A percentile compares a stretch with the other conserved stretches of the same genome.
Evolutionary conservation across 2,888 invertebrate genomes (phyloP).

Genomic region (Linnaemya tessellans): DNA sequence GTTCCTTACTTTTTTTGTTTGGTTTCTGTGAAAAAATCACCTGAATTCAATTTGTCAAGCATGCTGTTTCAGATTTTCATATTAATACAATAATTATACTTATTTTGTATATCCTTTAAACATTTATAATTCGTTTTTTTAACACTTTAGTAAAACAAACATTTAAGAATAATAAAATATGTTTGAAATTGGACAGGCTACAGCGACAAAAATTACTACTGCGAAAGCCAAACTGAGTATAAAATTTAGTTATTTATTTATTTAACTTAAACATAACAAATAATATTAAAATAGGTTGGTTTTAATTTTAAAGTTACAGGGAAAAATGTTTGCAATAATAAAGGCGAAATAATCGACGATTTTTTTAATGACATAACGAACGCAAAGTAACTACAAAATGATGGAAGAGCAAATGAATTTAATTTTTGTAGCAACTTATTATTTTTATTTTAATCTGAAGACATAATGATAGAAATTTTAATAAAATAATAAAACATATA

Average conservation of each 20-base stretch:
- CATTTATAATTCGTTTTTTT: constrained; percentile 44
- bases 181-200: constrained; percentile 19
- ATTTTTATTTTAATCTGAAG: background rate
- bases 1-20: constrained; percentile 25
- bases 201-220: constrained; percentile 14
- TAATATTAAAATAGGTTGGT: constrained; percentile 56
- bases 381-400: background rate
- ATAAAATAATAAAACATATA: constrained; percentile 1
- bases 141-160: constrained; percentile 12
- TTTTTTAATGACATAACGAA: constrained; percentile 29
- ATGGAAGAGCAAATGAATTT: constrained; percentile 7
- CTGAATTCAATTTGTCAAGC: constrained; percentile 5
- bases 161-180: background rate
- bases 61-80: constrained; percentile 3
- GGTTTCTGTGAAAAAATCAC: constrained; percentile 16
- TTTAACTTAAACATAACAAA: constrained; percentile 64
- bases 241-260: constrained; percentile 44
- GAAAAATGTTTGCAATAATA: constrained; percentile 35
- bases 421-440: background rate
- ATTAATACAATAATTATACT: constrained; percentile 10
- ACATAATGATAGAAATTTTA: background rate
- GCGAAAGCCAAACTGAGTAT: constrained; percentile 29
- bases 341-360: constrained; percentile 26
- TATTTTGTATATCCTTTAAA: constrained; percentile 44
- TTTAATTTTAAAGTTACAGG: constrained; percentile 61